A percentile compares a stretch with the other conserved stretches of the same genome.
These are phyloP conservation scores for Callosobruchus maculatus DNA, from an alignment of 2,888 invertebrate species.

Conservation along the genomic window DNA sequence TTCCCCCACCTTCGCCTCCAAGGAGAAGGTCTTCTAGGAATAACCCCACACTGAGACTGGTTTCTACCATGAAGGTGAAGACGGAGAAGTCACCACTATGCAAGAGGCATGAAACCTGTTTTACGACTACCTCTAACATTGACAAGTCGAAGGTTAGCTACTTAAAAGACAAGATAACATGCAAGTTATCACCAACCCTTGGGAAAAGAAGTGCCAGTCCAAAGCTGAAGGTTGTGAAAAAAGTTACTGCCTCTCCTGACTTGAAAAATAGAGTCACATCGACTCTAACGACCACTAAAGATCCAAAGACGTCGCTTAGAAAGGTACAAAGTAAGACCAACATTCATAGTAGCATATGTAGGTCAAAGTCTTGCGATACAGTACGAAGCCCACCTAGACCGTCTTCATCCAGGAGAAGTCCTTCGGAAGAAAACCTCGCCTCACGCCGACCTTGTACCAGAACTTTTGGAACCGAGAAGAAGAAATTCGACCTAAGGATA, in stretches of 20 bases:
- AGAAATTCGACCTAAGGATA: constrained; percentile 48
- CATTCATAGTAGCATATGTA: constrained; percentile 13
- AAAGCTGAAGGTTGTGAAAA: constrained; percentile 37
- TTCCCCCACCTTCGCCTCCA: constrained; percentile 68
- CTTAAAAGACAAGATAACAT: constrained; percentile 60
- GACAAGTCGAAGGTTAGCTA: constrained; percentile 57
- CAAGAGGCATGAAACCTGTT: constrained; percentile 54
- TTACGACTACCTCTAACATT: constrained; percentile 41
- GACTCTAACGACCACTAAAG: constrained; percentile 42
- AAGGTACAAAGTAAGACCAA: constrained; percentile 46
- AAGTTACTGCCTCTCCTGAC: constrained; percentile 37
- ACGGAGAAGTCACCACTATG: constrained; percentile 37
- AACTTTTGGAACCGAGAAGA: constrained; percentile 56
- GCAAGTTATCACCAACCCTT: constrained; percentile 51
- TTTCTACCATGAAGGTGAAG: constrained; percentile 54
- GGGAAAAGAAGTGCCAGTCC: constrained; percentile 33
- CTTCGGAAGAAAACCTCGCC: constrained; percentile 14
- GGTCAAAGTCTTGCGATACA: constrained; percentile 23
- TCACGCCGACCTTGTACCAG: constrained; percentile 33
- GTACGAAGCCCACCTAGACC: constrained; percentile 15
- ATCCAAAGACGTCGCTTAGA: constrained; percentile 44
- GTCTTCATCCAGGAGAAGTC: constrained; percentile 22
- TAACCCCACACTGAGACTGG: constrained; percentile 64
- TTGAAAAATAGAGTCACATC: constrained; percentile 45
- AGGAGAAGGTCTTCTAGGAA: constrained; percentile 72